Conservation (phyloP, 2,797 vertebrate species). For the Antennarius maculatus region DNA sequence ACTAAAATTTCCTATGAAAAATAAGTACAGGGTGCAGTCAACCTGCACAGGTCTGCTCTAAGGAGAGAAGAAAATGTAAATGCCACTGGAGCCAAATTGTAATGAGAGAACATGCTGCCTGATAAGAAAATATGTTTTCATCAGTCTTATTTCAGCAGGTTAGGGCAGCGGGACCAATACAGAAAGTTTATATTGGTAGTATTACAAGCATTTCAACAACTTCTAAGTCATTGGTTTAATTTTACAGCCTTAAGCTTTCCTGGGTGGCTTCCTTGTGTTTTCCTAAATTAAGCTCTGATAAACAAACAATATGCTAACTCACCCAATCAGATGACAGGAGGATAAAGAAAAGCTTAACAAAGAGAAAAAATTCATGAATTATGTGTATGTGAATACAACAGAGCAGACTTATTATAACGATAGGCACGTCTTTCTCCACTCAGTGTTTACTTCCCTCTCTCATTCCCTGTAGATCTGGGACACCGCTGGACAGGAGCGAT, state of each 20-base stretch:
- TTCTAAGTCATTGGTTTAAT: background rate
- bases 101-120: no score
- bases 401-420: constrained; percentile 32
- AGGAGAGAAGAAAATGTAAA: no score
- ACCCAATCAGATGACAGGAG: no score
- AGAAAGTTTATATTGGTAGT: no score
- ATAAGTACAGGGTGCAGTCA: constrained; percentile 4
- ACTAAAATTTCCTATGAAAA: background rate
- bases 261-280: no score
- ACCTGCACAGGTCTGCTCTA: constrained; percentile 7
- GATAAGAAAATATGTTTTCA: no score
- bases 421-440: constrained; percentile 3
- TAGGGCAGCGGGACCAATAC: no score
- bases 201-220: background rate
- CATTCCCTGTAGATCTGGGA: constrained; percentile 87
- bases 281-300: no score
- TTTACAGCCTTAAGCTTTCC: background rate
- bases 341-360: background rate
- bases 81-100: no score
- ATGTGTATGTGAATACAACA: background rate
- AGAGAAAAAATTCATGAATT: background rate
- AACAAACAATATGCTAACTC: no score
- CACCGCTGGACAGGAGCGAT: constrained; percentile 90
- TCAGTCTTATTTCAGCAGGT: no score
- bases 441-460: constrained; percentile 21